A percentile compares a stretch with the other conserved stretches of the same genome.
These are phyloP conservation scores for Tor tambroides DNA, from an alignment of 2,113 vertebrate genomes.

Conservation along the genomic window DNA sequence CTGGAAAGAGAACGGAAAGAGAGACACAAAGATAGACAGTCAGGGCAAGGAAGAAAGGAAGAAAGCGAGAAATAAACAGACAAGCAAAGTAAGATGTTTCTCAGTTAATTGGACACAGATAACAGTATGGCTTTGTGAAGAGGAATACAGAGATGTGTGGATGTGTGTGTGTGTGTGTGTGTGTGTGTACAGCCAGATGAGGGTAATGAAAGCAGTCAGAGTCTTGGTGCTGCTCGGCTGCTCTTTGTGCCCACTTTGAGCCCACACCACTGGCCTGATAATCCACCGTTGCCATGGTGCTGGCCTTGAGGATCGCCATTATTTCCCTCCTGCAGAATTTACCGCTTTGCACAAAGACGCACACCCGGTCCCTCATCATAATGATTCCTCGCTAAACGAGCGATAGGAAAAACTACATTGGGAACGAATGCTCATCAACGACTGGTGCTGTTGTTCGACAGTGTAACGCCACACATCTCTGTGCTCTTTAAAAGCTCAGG, in stretches of 20 bases:
- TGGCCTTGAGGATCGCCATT: constrained; percentile 58
- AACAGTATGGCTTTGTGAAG: constrained; percentile 15
- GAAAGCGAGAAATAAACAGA: constrained; percentile 54
- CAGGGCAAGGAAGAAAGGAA: not conserved
- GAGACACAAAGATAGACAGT: constrained; percentile 34
- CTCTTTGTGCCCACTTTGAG: constrained; percentile 36
- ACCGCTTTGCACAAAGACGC: constrained; percentile 18
- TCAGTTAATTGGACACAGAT: constrained; percentile 42
- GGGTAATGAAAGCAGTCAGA: constrained; percentile 51
- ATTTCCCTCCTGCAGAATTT: constrained; percentile 50
- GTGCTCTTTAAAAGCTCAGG: not conserved
- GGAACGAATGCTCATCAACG: constrained; percentile 30
- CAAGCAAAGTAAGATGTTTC: constrained; percentile 51
- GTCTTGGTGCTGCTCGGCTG: constrained; percentile 27
- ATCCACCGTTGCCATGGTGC: constrained; percentile 60
- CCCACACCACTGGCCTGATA: constrained; percentile 48
- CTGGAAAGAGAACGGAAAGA: not conserved
- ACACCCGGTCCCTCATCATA: constrained; percentile 24
- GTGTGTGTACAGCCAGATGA: constrained; percentile 6
- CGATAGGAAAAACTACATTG: constrained; percentile 32
- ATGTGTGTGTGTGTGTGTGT: not conserved
- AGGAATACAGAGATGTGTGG: not conserved
- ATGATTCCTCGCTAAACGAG: constrained; percentile 32
- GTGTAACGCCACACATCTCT: constrained; percentile 35
- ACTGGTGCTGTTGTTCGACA: constrained; percentile 10